Base-by-base conservation (phyloP, 1,140 invertebrate genomes). In the Cotesia typhae region DNA sequence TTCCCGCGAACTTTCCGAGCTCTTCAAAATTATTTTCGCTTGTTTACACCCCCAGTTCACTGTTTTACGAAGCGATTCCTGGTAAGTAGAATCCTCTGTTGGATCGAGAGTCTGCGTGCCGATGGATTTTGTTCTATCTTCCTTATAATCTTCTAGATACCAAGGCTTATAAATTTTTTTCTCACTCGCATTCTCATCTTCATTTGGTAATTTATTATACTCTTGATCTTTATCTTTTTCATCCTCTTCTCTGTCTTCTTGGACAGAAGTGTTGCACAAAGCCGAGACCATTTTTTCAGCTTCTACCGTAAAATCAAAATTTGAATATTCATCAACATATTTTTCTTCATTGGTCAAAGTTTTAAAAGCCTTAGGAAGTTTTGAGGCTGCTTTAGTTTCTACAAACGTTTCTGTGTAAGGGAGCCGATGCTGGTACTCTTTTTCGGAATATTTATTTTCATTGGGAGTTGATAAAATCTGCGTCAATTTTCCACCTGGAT, bases 281-380 rank as follows among this genome's bases (percentile, higher is more conserved):
- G 82, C 83, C 0, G 83, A 85, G 0, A 85, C 84, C 84, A 85
- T 85, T 38, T 84, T 84, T 12, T 85, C 84, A 14, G 84, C 83
- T 59, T 85, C 84, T 14, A 85, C 82, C 0, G 83, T 85, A 53
- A 85, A 85, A 55, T 85, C 82, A 66, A 85, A 85, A 72, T 78
- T 84, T 3, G 80, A 83, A 0, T 83, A 85, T 7, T 83, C 80
- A 74, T 84, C 83, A 0, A 82, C 84, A 12, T 77, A 75, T 53
- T 70, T 76, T 7, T 85, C 83, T 3, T 84, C 82, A 41, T 36
- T 57, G 17, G 41, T 14, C 4, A 59, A 10, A 59, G 7, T 38
- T 68, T 51, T 59, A 14, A 17, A 6, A 52, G 6, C 4, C 36
- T 41, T 20, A 52, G n/a, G 20, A 5, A 5, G 12, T n/a, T 52